Conservation (phyloP, 2,888 invertebrate species). For the Alsophila aescularia region DNA sequence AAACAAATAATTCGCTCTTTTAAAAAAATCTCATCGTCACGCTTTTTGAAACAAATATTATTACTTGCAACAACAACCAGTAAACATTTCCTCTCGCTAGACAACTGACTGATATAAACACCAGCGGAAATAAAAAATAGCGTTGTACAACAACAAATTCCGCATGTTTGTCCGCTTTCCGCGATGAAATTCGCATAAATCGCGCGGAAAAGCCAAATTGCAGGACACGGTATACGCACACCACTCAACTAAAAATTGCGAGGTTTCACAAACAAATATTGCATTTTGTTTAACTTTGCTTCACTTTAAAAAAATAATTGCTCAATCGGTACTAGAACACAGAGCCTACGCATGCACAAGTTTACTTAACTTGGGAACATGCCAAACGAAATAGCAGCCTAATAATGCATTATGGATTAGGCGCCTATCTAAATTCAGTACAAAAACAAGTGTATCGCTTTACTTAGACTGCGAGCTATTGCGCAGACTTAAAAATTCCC, state of each 20-base stretch:
- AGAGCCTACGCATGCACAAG: conserved; percentile 46
- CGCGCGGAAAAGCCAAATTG: conserved; percentile 79
- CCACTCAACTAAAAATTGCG: conserved; percentile 76
- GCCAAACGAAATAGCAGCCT: conserved; percentile 53
- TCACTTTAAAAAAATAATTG: conserved; percentile 57
- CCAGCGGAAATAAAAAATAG: conserved; percentile 66
- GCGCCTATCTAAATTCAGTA: conserved; percentile 54
- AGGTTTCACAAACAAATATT: conserved; percentile 75
- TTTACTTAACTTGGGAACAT: conserved; percentile 50
- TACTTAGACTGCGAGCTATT: conserved; percentile 44
- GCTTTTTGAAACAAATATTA: conserved; percentile 12
- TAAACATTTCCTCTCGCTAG: conserved; percentile 32
- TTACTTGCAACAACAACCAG: conserved; percentile 16
- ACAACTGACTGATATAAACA: conserved; percentile 73
- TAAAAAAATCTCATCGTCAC: not conserved
- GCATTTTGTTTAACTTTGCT: conserved; percentile 64
- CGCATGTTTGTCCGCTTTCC: conserved; percentile 79
- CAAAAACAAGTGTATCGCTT: conserved; percentile 47
- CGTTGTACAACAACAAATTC: conserved; percentile 72
- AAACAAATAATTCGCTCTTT: not conserved
- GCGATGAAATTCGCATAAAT: conserved; percentile 80
- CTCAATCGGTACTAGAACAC: conserved; percentile 46
- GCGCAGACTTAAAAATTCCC: conserved; percentile 48
- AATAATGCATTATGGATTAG: conserved; percentile 61
- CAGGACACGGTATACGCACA: conserved; percentile 71